Evolutionary conservation across 2,797 vertebrate genomes (phyloP), one percentile per base, ranked within the genome.

Genomic region (Enteromius argenteus): DNA sequence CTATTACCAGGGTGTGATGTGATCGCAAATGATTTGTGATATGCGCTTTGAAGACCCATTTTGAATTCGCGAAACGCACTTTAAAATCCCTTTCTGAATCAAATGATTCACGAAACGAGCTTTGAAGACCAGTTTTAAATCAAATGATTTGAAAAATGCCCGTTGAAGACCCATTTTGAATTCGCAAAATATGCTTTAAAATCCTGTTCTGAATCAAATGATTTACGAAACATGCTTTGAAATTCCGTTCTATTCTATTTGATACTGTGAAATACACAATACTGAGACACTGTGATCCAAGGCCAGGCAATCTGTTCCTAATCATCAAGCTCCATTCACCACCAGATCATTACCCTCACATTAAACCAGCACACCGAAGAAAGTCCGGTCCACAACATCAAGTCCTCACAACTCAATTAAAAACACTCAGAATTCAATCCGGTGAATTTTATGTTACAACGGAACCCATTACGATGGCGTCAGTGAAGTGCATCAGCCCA

Each of bases 351-450:
- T 42, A 81, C 23, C 15, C 42, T 80, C 77, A 67, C 44, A 51
- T 67, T 39, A 76, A 51, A 67, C 19, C 62, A 51, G 2, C 42
- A 19, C 42, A 62, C 44, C 0, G 17, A 30, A 58, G 11, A 74
- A 46, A 64, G 42, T 35, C 42, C 69, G 13, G 35, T 44, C 66
- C 60, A 66, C 62, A 37, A 67, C 62, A 58, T 37, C 32, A 76
- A 7, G 21, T 39, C 35, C 13, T 58, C 51, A 15, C 39, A 80
- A 42, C 66, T 69, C 32, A 80, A 80, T 80, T 69, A 64, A 79
- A 49, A 80, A 56, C 66, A 80, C 79, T 56, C 66, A 27, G 9
- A 80, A 81, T 81, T 58, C 51, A 58, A 56, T 71, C 42, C 32
- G 7, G 2, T 19, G 44, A 39, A 68, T 80, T 80, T 53, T 19